Evolutionary conservation across 1,140 invertebrate genomes (phyloP).

Genomic region (Hyles vespertilio): DNA sequence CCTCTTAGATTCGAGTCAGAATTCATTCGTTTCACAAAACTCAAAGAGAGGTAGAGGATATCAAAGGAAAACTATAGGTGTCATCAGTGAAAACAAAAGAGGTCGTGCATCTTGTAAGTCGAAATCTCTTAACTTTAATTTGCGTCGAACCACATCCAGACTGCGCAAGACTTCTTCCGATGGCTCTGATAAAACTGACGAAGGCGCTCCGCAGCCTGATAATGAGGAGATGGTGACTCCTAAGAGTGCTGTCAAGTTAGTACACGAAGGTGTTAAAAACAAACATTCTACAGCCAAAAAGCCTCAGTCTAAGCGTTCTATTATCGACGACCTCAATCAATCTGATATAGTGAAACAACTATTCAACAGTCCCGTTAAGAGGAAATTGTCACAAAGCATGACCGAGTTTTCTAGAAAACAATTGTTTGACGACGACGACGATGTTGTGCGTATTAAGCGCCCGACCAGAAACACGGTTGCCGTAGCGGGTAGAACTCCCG

Average conservation of each 20-base stretch:
- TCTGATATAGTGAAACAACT: conserved; percentile 66
- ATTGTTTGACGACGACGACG: conserved; percentile 43
- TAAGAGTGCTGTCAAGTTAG: conserved; percentile 50
- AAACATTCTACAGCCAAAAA: conserved; percentile 73
- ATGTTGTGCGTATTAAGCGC: conserved; percentile 17
- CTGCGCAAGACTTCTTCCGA: conserved; percentile 26
- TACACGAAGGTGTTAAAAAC: conserved; percentile 63
- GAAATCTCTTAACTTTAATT: conserved; percentile 30
- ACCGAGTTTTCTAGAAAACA: conserved; percentile 50
- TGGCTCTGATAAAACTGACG: conserved; percentile 21
- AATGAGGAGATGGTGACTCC: conserved; percentile 54
- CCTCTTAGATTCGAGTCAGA: conserved; percentile 42
- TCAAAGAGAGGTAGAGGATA: conserved; percentile 13
- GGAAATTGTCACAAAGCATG: conserved; percentile 70
- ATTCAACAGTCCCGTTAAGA: conserved; percentile 69
- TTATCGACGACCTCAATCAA: conserved; percentile 65
- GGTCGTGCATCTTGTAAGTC: conserved; percentile 24
- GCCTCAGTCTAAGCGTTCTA: conserved; percentile 57
- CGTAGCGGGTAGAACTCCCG: conserved; percentile 23
- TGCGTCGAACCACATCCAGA: conserved; percentile 21
- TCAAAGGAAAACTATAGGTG: conserved; percentile 39
- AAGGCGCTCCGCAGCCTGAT: conserved; percentile 18
- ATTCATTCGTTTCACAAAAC: conserved; percentile 19
- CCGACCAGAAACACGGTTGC: conserved; percentile 36
- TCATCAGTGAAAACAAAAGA: conserved; percentile 18